Percentiles rank a stretch among this genome's conserved stretches.
Evolutionary conservation across 2,797 vertebrate genomes (phyloP).

Genomic region (Vespertilio murinus): DNA sequence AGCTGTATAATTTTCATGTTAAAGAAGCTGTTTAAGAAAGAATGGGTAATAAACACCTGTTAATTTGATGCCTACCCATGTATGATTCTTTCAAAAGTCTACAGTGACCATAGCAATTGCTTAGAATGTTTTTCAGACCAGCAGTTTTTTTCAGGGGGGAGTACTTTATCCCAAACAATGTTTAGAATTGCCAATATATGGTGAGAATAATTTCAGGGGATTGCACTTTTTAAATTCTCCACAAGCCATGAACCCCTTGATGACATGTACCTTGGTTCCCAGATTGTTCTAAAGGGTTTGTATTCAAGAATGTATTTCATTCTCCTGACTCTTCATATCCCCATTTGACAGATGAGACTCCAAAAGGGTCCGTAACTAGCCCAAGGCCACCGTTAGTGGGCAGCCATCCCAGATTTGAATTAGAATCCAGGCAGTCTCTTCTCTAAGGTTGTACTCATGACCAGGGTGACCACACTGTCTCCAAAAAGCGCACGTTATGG

Average conservation of each 20-base stretch:
- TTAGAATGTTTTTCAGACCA: neutral
- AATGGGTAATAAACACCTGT: neutral
- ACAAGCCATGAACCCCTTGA: neutral
- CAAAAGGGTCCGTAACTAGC: neutral
- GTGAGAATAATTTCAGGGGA: neutral
- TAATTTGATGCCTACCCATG: neutral
- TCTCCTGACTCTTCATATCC: neutral
- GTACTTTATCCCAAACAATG: neutral
- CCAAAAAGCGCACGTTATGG: neutral
- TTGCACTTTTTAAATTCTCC: neutral
- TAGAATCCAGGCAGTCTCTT: neutral
- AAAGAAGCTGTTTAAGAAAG: constrained; percentile 29
- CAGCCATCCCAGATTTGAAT: neutral
- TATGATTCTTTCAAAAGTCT: neutral
- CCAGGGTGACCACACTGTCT: neutral
- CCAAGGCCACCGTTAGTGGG: no score
- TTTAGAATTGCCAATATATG: neutral
- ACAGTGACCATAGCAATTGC: neutral
- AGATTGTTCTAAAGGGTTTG: neutral
- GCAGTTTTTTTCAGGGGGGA: neutral
- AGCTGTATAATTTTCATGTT: neutral
- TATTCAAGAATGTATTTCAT: neutral
- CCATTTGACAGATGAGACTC: neutral
- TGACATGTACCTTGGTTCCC: neutral
- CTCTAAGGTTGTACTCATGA: neutral